phyloP scores from a whole-genome alignment of 2,797 vertebrate species.

The Thamnophis elegans region DNA sequence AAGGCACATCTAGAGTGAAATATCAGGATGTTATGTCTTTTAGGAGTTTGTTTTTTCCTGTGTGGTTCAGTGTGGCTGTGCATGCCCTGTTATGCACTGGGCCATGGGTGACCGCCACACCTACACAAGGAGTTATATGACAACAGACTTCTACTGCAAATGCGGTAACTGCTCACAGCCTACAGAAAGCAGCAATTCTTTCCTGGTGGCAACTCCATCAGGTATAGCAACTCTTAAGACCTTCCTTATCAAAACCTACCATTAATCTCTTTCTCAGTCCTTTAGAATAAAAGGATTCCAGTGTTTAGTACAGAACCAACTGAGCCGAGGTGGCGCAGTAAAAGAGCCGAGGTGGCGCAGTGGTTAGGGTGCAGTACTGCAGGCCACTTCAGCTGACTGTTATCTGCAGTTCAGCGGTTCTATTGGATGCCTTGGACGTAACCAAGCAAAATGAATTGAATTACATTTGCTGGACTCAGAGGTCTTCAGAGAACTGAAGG shows the following conservation, averaged over 20 bases:
- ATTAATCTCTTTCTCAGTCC: neutral
- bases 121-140: too few relatives aligned
- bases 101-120: too few relatives aligned
- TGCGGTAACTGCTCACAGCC: neutral
- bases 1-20: too few relatives aligned
- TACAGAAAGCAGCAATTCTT: neutral
- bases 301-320: neutral
- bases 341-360: too few relatives aligned
- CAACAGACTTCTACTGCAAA: too few relatives aligned
- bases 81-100: too few relatives aligned
- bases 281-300: neutral
- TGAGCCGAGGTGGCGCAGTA: too few relatives aligned
- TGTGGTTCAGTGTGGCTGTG: too few relatives aligned
- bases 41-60: too few relatives aligned
- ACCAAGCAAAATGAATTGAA: neutral
- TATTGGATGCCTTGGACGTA: neutral
- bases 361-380: too few relatives aligned
- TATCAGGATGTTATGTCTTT: too few relatives aligned
- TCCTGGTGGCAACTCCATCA: neutral
- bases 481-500: neutral
- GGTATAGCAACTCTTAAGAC: neutral
- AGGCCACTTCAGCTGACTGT: too few relatives aligned
- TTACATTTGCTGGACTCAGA: neutral
- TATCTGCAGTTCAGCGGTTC: neutral
- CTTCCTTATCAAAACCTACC: neutral